phyloP scores from a whole-genome alignment of 2,888 invertebrate genomes.

The Bruchidius siliquastri region DNA sequence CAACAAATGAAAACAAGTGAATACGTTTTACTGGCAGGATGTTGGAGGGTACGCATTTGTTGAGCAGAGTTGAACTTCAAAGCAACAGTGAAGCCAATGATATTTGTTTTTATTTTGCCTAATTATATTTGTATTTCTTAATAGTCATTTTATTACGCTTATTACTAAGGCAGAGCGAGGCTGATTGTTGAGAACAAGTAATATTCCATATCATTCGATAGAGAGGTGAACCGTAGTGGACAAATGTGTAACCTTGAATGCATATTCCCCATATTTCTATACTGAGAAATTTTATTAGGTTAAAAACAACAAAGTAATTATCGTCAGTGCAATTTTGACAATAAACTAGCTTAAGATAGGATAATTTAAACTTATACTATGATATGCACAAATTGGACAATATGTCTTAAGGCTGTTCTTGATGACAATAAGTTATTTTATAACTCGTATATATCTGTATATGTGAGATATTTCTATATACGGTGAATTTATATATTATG shows the following conservation, averaged over 20 bases:
- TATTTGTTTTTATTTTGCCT: too few relatives aligned
- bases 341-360: not conserved
- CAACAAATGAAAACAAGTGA: too few relatives aligned
- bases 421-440: slow-evolving; percentile 28
- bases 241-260: not conserved
- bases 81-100: too few relatives aligned
- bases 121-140: too few relatives aligned
- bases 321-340: not conserved
- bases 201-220: too few relatives aligned
- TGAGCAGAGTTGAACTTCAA: too few relatives aligned
- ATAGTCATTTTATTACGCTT: too few relatives aligned
- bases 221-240: too few relatives aligned
- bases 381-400: slow-evolving; percentile 3
- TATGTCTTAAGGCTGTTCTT: slow-evolving; percentile 29
- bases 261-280: not conserved
- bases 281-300: not conserved
- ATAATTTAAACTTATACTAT: not conserved
- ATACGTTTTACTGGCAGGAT: too few relatives aligned
- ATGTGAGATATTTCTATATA: not conserved
- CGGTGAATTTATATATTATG: not conserved
- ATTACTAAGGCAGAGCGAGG: too few relatives aligned
- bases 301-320: not conserved
- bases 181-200: too few relatives aligned
- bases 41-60: too few relatives aligned
- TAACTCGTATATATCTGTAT: slow-evolving; percentile 11